Evolutionary conservation across 2,888 invertebrate species (phyloP), one percentile per base, ranked within the genome.

Genomic region (Phortica magna): DNA sequence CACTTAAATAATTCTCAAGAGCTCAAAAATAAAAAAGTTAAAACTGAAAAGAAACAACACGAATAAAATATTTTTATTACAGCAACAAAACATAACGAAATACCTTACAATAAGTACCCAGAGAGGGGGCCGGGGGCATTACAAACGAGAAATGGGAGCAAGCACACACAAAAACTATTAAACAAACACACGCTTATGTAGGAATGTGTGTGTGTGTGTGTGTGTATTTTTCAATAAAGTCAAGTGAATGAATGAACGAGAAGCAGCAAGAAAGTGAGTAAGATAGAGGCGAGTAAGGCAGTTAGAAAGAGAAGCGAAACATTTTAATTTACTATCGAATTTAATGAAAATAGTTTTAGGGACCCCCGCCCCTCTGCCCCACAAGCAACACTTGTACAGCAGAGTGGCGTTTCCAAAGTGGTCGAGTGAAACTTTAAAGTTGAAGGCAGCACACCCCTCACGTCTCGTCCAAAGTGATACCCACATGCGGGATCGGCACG

Each of bases 131-230:
- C 43, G 39, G 68, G 64, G 31, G 2, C 84, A 81, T 84, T 84
- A 81, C 83, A 84, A 87, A 85, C 85, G 87, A 85, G 87, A 85
- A 85, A 85, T 87, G 87, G 82, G 85, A 84, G 84, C 85, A 85
- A 84, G 84, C 82, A 83, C 79, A 84, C 80, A 70, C 77, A 10
- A 19, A 76, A 39, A 67, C 74, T 48, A 48, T 48, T 48, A 48
- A 48, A 48, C 48, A 48, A 48, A 48, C 48, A 48, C 14, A 14
- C 48, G 55, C 41, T 57, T 67, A 67, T 67, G 67, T 59, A 31
- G 41, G 14, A n/a, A 53, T 2, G 17, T 17, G 9, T 72, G 43
- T 10, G 0, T 31, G 31, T 9, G 22, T 53, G 17, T 10, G 17
- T 48, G 53, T 42, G 4, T 19, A 43, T n/a, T n/a, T 12, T 59